phyloP scores from a whole-genome alignment of 2,113 vertebrate genomes.

The Oncorhynchus nerka region DNA sequence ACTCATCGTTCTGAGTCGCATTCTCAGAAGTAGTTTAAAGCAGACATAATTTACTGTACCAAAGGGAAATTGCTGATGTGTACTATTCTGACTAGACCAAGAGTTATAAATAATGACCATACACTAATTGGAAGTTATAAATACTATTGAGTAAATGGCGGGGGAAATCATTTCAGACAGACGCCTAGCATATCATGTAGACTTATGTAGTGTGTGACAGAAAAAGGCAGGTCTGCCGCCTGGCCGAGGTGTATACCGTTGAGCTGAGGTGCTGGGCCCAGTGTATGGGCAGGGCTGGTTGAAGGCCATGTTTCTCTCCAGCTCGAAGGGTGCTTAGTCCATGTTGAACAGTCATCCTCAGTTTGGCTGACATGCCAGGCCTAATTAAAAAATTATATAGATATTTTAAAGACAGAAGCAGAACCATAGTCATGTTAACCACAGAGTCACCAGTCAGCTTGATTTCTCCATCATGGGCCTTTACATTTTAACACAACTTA shows the following conservation, averaged over 20 bases:
- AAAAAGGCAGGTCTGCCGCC: neutral
- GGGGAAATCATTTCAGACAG: no score
- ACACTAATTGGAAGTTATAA: neutral
- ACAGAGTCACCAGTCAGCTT: no score
- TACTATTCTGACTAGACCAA: neutral
- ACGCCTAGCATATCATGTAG: slow-evolving; percentile 11
- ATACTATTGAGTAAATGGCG: no score
- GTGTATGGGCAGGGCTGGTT: slow-evolving; percentile 86
- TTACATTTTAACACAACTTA: no score
- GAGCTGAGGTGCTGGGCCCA: slow-evolving; percentile 90
- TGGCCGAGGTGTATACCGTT: slow-evolving; percentile 69
- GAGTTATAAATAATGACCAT: neutral
- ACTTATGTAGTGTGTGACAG: slow-evolving; percentile 25
- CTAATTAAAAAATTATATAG: no score
- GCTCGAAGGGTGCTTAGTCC: slow-evolving; percentile 84
- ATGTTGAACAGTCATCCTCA: slow-evolving; percentile 86
- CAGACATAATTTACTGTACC: no score
- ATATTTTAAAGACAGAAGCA: neutral
- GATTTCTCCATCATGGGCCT: no score
- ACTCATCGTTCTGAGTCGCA: no score
- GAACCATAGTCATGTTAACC: no score
- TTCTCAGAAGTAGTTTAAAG: no score
- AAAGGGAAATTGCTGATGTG: neutral
- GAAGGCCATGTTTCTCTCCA: slow-evolving; percentile 90
- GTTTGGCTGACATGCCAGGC: slow-evolving; percentile 85